Evolutionary conservation across 2,888 invertebrate genomes (phyloP), one percentile per base, ranked within the genome.

Genomic region (Cosmia trapezina): DNA sequence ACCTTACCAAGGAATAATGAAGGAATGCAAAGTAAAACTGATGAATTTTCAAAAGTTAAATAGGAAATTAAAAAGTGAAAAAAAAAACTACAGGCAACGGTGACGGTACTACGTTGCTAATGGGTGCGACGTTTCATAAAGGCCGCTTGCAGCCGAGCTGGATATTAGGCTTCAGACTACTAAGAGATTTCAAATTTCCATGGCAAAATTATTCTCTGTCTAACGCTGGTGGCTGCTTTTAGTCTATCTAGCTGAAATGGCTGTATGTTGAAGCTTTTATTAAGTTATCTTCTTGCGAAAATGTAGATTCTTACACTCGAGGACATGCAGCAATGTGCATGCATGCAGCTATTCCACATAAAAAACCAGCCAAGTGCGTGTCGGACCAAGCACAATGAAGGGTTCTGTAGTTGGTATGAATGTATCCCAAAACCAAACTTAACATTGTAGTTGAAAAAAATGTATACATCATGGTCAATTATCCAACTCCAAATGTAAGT

Each of bases 141-240:
- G 71, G 84, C 62, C 81, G 53, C 66, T 70, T 59, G 68, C 60
- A 71, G 70, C 57, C 63, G 61, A 70, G 80, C 62, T 65, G 43
- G 53, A 83, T 83, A 81, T 81, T 65, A 75, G 81, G 72, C 76
- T 74, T 73, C 57, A 49, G 65, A 70, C 65, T 80, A 71, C 78
- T 78, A 70, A 83, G 76, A 74, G 83, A 83, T 83, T 85, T 77
- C 51, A 76, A 83, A 85, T 79, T 82, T 76, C 66, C 84, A 83
- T 72, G 86, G 72, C 64, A 71, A 80, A 77, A 83, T 77, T 83
- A 75, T 75, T 70, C 69, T 49, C 28, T 78, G 82, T 73, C 73
- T 73, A 79, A 74, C 69, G 69, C 59, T 66, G 60, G 51, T 70
- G 72, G 62, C 61, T 68, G 82, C 69, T 83, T 76, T 78, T 73